A percentile compares a stretch with the other conserved stretches of the same genome.
phyloP scores from a whole-genome alignment of 92 coral and sea anemone species.

The Muricea muricata region DNA sequence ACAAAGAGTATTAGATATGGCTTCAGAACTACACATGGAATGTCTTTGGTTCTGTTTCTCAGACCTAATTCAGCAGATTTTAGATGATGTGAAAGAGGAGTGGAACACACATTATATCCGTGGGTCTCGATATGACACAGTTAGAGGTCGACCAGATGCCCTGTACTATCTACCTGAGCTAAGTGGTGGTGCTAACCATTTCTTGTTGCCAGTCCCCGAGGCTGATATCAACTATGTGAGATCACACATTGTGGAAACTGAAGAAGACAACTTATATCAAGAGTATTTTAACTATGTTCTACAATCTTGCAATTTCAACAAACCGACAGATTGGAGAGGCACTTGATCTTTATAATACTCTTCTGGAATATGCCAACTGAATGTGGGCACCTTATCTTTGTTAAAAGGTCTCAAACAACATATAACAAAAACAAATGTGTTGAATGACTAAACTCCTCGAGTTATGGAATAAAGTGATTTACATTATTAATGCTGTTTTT shows the following conservation, averaged over 20 bases:
- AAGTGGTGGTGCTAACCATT: slow-evolving; percentile 61
- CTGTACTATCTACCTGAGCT: slow-evolving; percentile 71
- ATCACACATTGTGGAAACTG: slow-evolving; percentile 57
- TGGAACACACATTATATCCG: slow-evolving; percentile 77
- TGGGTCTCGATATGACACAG: slow-evolving; percentile 64
- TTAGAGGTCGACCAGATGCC: slow-evolving; percentile 74
- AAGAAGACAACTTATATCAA: slow-evolving; percentile 50
- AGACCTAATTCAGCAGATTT: slow-evolving; percentile 43
- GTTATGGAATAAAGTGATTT: too few relatives aligned
- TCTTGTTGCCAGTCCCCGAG: slow-evolving; percentile 65
- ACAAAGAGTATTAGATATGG: slow-evolving; percentile 43
- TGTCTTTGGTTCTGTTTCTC: slow-evolving; percentile 76
- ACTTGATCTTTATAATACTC: slow-evolving; percentile 59
- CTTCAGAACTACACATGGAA: slow-evolving; percentile 59
- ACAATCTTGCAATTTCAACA: slow-evolving; percentile 45
- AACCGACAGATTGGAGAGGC: slow-evolving; percentile 63
- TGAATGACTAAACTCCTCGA: not conserved
- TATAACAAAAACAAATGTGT: not conserved
- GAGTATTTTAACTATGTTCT: slow-evolving; percentile 68
- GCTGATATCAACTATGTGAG: slow-evolving; percentile 59
- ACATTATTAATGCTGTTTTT: too few relatives aligned
- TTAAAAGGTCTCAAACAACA: not conserved
- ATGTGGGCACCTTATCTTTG: not conserved
- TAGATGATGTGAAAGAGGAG: slow-evolving; percentile 66
- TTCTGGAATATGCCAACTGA: slow-evolving; percentile 50